These are phyloP conservation scores for Typhlomys cinereus DNA, from an alignment of 2,113 vertebrate species.

Conservation along the genomic window DNA sequence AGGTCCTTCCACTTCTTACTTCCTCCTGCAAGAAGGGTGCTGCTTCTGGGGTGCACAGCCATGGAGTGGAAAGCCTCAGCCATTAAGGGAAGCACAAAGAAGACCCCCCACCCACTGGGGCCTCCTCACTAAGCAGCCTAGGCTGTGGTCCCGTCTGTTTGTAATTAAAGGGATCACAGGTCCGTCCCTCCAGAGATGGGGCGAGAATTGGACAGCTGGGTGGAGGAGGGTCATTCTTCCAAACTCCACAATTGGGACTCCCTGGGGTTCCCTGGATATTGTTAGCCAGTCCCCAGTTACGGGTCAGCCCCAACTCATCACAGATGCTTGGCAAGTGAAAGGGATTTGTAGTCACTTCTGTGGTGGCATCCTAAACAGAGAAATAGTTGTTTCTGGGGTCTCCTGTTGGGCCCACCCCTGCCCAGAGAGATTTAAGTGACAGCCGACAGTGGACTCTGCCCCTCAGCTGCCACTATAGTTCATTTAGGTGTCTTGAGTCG, in stretches of 20 bases:
- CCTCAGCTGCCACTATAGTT: background rate
- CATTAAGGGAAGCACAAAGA: background rate
- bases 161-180: constrained; percentile 30
- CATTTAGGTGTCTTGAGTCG: background rate
- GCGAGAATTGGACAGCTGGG: background rate
- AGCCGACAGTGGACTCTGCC: background rate
- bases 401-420: background rate
- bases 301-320: background rate
- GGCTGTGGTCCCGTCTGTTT: background rate
- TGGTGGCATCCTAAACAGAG: background rate
- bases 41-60: background rate
- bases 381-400: background rate
- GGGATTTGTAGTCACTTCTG: background rate
- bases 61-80: background rate
- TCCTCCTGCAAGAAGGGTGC: background rate
- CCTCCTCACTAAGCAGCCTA: constrained; percentile 4
- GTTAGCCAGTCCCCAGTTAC: background rate
- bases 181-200: background rate
- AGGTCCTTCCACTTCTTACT: background rate
- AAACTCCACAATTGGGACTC: background rate
- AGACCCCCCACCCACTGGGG: background rate
- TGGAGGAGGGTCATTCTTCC: background rate
- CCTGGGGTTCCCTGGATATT: background rate
- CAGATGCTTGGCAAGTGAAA: background rate
- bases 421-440: background rate